phyloP scores from a whole-genome alignment of 2,888 invertebrate species.

The Xylota segnis region DNA sequence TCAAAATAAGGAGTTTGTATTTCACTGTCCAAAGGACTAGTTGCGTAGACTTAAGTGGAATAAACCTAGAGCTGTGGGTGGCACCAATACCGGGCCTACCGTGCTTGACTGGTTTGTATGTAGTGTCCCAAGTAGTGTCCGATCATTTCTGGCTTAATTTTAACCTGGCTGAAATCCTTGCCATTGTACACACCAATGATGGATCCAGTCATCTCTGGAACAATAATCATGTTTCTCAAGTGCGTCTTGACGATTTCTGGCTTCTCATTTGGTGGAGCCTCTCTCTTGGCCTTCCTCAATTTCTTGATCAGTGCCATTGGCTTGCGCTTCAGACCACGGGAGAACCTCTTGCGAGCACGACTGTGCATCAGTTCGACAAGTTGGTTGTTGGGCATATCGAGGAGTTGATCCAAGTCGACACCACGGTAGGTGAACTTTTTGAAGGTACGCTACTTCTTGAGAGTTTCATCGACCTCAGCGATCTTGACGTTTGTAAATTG shows the following conservation, averaged over 20 bases:
- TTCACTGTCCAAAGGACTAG: too few relatives aligned
- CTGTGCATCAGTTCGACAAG: constrained; percentile 98
- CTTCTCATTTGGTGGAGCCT: constrained; percentile 98
- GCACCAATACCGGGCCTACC: constrained; percentile 99
- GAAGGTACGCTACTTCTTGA: constrained; percentile 99
- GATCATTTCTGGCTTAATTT: constrained; percentile 98
- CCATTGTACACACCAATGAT: constrained; percentile 99
- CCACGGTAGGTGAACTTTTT: constrained; percentile 99
- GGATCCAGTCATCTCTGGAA: constrained; percentile 99
- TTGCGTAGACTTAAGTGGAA: constrained; percentile 98
- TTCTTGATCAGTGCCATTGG: constrained; percentile 98
- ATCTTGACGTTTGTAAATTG: constrained; percentile 87
- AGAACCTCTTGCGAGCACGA: constrained; percentile 96
- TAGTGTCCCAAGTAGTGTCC: constrained; percentile 98
- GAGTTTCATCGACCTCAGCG: constrained; percentile 92
- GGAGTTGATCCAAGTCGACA: constrained; percentile 99
- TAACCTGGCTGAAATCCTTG: constrained; percentile 97
- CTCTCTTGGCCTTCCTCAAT: constrained; percentile 96
- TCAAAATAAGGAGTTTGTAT: too few relatives aligned
- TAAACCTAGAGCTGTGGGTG: constrained; percentile 98
- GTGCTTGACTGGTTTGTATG: constrained; percentile 99
- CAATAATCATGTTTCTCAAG: constrained; percentile 99
- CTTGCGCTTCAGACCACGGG: constrained; percentile 97
- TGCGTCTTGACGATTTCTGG: constrained; percentile 99
- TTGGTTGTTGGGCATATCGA: constrained; percentile 99